Evolutionary conservation across 1,140 invertebrate species (phyloP), one percentile per base, ranked within the genome.

Genomic region (Pseudachorutes palmiensis): DNA sequence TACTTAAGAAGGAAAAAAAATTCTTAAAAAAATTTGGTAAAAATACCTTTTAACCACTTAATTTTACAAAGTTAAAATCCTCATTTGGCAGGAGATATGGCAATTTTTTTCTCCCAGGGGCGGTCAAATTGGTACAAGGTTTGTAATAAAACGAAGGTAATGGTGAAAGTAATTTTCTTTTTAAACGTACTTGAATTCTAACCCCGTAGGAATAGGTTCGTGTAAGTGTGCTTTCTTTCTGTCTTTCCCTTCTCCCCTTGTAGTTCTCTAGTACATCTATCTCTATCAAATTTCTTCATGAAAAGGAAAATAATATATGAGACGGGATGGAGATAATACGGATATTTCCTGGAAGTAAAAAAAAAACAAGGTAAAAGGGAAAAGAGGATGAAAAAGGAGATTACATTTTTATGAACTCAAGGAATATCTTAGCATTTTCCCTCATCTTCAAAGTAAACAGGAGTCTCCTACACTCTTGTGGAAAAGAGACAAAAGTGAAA

Each of bases 351-450:
- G 19, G 36, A 45, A 45, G 9, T 26, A 5, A 19, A 55, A 26
- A 14, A 12, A 55, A 55, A 55, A 55, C 24, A 55, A 55, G 51
- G 51, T 55, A 55, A 24, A 55, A 55, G 24, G 24, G 5, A 24
- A 55, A 55, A 55, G 24, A 14, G 51, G 24, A 55, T 45, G 36
- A 45, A 45, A 45, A 45, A 26, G 24, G 51, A 55, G 51, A 55
- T 55, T 55, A 55, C 51, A 55, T 55, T 55, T 55, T 55, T 55
- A 55, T 55, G 51, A 55, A 55, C 51, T 55, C 24, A 12, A 55
- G 24, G 51, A 55, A 24, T 55, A 55, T 24, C 24, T 55, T 55
- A 55, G 51, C 51, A 55, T 55, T 55, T 55, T 55, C 12, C 51
- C 24, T 26, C 24, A 55, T 55, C 51, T 26, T 55, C 51, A 55